Conservation (phyloP, 1,140 invertebrate species). For the Acromyrmex heyeri region DNA sequence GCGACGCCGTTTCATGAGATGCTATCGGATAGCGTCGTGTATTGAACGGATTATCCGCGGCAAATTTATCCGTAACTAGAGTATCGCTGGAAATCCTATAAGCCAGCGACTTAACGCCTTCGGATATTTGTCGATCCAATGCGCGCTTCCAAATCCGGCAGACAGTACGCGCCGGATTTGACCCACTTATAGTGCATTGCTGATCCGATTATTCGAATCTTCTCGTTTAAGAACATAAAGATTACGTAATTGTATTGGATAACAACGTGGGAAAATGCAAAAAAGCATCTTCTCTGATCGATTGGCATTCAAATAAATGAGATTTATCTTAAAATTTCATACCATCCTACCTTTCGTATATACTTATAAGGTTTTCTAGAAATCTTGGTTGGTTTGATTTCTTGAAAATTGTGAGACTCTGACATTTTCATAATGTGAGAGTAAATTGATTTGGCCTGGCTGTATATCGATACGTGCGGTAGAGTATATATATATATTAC, state of each 20-base stretch:
- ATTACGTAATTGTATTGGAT: not conserved
- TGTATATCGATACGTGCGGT: not conserved
- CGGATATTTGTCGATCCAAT: slow-evolving; percentile 33
- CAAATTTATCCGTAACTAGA: slow-evolving; percentile 55
- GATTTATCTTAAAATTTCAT: not conserved
- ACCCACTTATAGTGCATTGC: slow-evolving; percentile 58
- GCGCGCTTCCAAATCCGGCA: slow-evolving; percentile 38
- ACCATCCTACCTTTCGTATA: not conserved
- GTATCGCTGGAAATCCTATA: slow-evolving; percentile 70
- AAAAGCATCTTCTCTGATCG: not conserved
- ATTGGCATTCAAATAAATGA: not conserved
- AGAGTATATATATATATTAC: not conserved
- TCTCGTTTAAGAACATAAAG: slow-evolving; percentile 1
- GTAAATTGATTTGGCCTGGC: slow-evolving; percentile 16
- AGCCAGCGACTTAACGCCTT: slow-evolving; percentile 66
- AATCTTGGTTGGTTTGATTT: slow-evolving; percentile 1
- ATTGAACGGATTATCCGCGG: slow-evolving; percentile 21
- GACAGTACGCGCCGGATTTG: slow-evolving; percentile 46
- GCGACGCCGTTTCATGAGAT: slow-evolving; percentile 8
- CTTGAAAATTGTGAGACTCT: slow-evolving; percentile 48
- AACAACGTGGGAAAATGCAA: not conserved
- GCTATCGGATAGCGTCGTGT: not conserved
- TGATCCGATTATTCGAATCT: slow-evolving; percentile 56
- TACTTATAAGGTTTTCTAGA: not conserved
- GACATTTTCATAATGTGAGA: slow-evolving; percentile 43